Evolutionary conservation across 2,797 vertebrate genomes (phyloP).

Genomic region (Lates japonicus): DNA sequence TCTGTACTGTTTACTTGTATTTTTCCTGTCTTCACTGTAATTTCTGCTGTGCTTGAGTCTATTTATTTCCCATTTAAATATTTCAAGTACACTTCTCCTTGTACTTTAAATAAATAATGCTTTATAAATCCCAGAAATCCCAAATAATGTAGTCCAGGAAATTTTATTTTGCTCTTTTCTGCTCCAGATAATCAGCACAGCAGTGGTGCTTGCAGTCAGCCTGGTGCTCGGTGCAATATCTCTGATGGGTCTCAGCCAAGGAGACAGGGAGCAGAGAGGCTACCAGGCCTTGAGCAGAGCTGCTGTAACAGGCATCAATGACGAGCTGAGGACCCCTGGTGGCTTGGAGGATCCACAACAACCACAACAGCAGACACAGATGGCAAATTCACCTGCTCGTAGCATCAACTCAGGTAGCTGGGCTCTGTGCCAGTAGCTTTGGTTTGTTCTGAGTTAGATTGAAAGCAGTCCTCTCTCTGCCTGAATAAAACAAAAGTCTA

Average conservation of each 20-base stretch:
- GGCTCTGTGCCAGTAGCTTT: not conserved
- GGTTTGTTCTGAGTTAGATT: not conserved
- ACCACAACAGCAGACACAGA: slow-evolving; percentile 49
- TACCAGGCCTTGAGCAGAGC: slow-evolving; percentile 90
- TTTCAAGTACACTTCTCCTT: not conserved
- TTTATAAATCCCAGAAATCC: not conserved
- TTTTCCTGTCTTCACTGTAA: not conserved
- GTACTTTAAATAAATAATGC: not conserved
- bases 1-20: not conserved
- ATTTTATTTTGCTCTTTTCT: not conserved
- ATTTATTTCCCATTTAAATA: not conserved
- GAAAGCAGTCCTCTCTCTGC: not conserved
- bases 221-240: slow-evolving; percentile 90
- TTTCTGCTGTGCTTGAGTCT: not conserved
- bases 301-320: slow-evolving; percentile 75
- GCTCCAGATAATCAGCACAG: slow-evolving; percentile 90
- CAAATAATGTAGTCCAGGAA: not conserved
- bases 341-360: slow-evolving; percentile 75
- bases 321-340: slow-evolving; percentile 72
- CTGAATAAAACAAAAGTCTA: not conserved
- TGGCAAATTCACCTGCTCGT: slow-evolving; percentile 60
- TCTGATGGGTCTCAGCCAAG: slow-evolving; percentile 94
- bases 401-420: slow-evolving; percentile 85
- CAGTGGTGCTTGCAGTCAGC: slow-evolving; percentile 89
- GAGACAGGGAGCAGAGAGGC: slow-evolving; percentile 84